Evolutionary conservation across 2,888 invertebrate genomes (phyloP).

Genomic region (Ichneumoninae sp.): DNA sequence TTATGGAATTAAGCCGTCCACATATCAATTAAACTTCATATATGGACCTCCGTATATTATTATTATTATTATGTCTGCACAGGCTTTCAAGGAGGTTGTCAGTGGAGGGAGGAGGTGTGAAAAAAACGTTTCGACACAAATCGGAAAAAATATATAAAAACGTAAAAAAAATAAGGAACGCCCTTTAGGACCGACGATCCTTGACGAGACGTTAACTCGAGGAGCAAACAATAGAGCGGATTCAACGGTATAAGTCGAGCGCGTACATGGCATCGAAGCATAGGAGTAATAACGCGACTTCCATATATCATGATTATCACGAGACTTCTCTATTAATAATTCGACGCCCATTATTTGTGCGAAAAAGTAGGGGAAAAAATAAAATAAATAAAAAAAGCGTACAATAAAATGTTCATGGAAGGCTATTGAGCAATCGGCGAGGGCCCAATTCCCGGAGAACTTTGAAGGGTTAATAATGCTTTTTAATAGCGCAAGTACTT

Average conservation of each 20-base stretch:
- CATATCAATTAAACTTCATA: background rate
- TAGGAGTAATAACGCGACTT: slow-evolving; percentile 1
- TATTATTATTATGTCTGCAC: background rate
- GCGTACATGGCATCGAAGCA: background rate
- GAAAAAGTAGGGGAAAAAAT: background rate
- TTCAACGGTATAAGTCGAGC: slow-evolving; percentile 1
- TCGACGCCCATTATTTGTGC: background rate
- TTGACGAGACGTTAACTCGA: background rate
- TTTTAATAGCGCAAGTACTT: slow-evolving; percentile 4
- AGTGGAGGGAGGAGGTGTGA: background rate
- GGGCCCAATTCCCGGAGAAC: background rate
- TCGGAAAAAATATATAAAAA: background rate
- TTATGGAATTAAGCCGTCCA: too few relatives aligned
- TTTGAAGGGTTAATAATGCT: background rate
- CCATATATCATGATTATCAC: background rate
- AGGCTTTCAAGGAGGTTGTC: background rate
- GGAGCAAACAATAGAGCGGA: background rate
- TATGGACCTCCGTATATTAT: background rate
- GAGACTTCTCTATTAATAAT: background rate
- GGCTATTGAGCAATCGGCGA: background rate
- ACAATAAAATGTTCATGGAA: background rate
- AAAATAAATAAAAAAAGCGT: background rate
- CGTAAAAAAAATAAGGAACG: background rate
- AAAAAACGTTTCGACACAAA: background rate
- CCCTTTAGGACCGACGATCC: background rate